Evolutionary conservation across 2,113 vertebrate genomes (phyloP), one percentile per base, ranked within the genome.

Genomic region (Plecturocebus donacophilus): DNA sequence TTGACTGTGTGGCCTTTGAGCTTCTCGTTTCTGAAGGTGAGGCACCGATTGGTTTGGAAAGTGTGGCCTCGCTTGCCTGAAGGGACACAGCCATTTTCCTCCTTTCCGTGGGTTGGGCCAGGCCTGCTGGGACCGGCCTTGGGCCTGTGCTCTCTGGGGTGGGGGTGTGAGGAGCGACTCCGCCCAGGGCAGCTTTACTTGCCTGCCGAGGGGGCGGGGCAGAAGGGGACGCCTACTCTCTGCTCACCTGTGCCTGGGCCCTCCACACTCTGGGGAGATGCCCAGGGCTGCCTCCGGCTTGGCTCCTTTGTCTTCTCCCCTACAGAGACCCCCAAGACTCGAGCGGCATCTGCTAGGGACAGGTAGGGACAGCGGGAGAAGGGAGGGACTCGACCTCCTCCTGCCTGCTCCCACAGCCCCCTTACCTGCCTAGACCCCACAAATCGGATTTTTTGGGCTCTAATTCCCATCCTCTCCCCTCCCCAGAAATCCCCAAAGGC

Each of bases 11-110:
- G 42, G 40, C 70, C 52, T 86, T 47, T 64, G 81, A 56, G 30
- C 19, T 77, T 45, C 56, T 52, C 25, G 8, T 45, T 52, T 92
- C 58, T 40, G n/a, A 88, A 76, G 40, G 6, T 66, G 61, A 71
- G 58, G 66, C 12, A 6, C 27, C 52, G 21, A 0, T 0, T 0
- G 0, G 27, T 76, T 47, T 61, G 88, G 95, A 2, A 79, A 56
- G 42, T 27, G 4, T 14, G 49, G 61, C 56, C 73, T 61, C 56
- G 20, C 3, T 6, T 70, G 95, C 88, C 88, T 58, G 68, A 93
- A 95, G 42, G 5, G 5, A 10, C 35, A 35, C 54, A 19, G 8
- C 30, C 95, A 27, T 77, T 93, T 95, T 94, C 64, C 90, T 68
- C 68, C 94, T 25, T 56, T 64, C 30, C 27, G 30, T 0, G 0